A percentile compares a stretch with the other conserved stretches of the same genome.
Evolutionary conservation across 2,797 vertebrate species (phyloP).

Genomic region (Trachops cirrhosus): DNA sequence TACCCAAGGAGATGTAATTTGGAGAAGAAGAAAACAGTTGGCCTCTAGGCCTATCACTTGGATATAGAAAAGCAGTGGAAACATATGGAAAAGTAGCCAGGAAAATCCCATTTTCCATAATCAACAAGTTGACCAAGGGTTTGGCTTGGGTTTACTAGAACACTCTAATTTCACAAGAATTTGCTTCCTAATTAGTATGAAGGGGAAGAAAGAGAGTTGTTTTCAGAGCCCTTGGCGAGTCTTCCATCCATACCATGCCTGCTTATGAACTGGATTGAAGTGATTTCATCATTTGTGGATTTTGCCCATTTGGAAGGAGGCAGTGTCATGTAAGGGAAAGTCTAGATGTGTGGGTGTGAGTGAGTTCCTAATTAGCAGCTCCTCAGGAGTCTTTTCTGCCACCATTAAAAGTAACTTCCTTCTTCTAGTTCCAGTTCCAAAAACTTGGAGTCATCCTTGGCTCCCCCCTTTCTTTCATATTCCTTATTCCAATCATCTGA

Average conservation of each 20-base stretch:
- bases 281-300: not conserved
- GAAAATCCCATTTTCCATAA: slow-evolving; percentile 60
- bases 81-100: slow-evolving; percentile 33
- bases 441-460: not conserved
- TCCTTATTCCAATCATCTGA: not conserved
- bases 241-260: not conserved
- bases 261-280: not conserved
- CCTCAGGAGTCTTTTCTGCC: not conserved
- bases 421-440: not conserved
- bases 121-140: slow-evolving; percentile 50
- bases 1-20: slow-evolving; percentile 47
- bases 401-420: not conserved
- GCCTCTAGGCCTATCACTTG: slow-evolving; percentile 35
- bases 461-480: not conserved
- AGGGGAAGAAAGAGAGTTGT: not conserved
- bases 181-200: slow-evolving; percentile 43
- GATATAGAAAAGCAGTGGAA: slow-evolving; percentile 38
- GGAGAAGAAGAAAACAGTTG: slow-evolving; percentile 44
- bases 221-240: not conserved
- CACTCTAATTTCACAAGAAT: slow-evolving; percentile 63
- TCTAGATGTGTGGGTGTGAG: not conserved
- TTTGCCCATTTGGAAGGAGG: not conserved
- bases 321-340: not conserved
- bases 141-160: slow-evolving; percentile 41
- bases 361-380: not conserved